Conservation (phyloP, 2,797 vertebrate species). For the Emydoidea blandingii region DNA sequence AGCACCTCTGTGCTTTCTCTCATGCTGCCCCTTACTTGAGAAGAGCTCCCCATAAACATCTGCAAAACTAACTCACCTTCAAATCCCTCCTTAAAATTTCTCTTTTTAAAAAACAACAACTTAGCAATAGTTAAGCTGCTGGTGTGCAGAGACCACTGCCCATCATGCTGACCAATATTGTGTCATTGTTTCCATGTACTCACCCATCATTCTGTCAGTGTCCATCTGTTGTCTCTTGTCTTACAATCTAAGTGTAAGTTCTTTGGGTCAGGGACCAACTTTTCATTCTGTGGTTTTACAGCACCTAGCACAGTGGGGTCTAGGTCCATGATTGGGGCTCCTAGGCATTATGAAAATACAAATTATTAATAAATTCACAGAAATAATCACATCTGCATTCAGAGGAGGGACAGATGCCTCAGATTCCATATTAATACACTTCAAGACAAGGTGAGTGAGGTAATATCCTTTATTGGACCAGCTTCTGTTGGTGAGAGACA, state of each 20-base stretch:
- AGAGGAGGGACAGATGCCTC: background rate
- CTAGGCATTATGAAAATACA: background rate
- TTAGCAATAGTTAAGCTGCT: background rate
- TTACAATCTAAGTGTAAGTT: background rate
- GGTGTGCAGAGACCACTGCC: background rate
- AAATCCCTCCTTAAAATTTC: background rate
- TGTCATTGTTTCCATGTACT: background rate
- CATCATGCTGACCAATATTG: background rate
- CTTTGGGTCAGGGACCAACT: background rate
- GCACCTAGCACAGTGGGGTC: background rate
- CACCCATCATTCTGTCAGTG: background rate
- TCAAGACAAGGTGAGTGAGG: background rate
- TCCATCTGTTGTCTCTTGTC: background rate
- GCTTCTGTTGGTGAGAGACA: background rate
- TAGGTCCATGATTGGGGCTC: background rate
- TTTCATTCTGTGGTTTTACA: background rate
- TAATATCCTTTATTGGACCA: background rate
- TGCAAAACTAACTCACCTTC: background rate
- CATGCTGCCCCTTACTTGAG: background rate
- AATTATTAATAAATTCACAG: background rate
- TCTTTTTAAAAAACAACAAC: background rate
- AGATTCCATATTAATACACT: background rate
- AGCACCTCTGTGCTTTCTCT: background rate
- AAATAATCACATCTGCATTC: background rate
- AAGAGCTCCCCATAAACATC: background rate